These are phyloP conservation scores for Myodes glareolus DNA, from an alignment of 2,113 vertebrate species.

Conservation along the genomic window DNA sequence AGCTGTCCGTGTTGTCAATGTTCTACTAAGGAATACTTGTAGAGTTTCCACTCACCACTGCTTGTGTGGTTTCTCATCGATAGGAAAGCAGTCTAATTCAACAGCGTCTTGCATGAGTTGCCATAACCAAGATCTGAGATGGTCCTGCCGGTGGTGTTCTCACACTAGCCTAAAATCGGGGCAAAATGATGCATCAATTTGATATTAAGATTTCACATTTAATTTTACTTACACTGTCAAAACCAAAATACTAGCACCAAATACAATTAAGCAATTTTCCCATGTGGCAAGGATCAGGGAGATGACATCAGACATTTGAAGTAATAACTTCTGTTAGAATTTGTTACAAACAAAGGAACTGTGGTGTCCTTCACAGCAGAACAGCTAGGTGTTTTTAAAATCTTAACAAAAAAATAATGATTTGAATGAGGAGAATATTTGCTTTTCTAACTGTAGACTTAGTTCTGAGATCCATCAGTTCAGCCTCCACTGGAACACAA, in stretches of 20 bases:
- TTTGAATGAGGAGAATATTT: neutral
- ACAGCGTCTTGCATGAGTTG: slow-evolving; percentile 80
- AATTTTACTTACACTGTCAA: slow-evolving; percentile 12
- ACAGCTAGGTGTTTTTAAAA: slow-evolving; percentile 20
- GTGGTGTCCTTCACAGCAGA: neutral
- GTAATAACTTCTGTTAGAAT: neutral
- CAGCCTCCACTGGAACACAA: neutral
- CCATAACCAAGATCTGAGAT: slow-evolving; percentile 80
- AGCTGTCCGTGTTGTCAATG: neutral
- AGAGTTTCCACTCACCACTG: slow-evolving; percentile 82
- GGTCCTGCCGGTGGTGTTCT: slow-evolving; percentile 71
- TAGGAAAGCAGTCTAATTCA: slow-evolving; percentile 82
- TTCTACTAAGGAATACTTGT: neutral
- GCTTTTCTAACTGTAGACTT: neutral
- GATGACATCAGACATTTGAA: neutral
- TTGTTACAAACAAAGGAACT: neutral
- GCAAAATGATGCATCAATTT: slow-evolving; percentile 44
- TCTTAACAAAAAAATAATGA: neutral
- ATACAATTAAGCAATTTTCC: neutral
- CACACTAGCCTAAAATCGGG: slow-evolving; percentile 83
- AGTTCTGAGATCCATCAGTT: neutral
- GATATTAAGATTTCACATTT: slow-evolving; percentile 49
- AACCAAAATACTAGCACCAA: slow-evolving; percentile 49
- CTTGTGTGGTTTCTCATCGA: slow-evolving; percentile 82
- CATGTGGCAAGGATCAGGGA: neutral